Evolutionary conservation across 1,140 invertebrate species (phyloP).

Genomic region (Pantala flavescens): DNA sequence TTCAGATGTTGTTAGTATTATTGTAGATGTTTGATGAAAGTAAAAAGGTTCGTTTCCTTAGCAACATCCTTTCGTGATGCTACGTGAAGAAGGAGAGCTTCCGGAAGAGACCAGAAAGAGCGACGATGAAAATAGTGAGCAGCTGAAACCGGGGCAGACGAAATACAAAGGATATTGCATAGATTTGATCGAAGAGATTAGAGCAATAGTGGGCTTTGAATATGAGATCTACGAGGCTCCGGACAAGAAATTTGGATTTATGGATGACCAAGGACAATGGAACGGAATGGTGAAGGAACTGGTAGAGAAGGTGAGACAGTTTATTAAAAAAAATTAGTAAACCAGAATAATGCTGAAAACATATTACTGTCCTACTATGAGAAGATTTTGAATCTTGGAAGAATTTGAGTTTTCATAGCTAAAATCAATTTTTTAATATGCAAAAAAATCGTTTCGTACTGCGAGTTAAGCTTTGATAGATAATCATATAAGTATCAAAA

Average conservation of each 20-base stretch:
- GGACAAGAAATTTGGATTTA: slow-evolving; percentile 71
- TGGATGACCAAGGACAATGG: slow-evolving; percentile 80
- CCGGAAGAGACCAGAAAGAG: too few species aligned
- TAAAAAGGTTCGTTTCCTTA: slow-evolving; percentile 30
- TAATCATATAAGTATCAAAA: neutral
- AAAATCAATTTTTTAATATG: too few species aligned
- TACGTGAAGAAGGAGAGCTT: slow-evolving; percentile 34
- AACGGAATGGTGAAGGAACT: slow-evolving; percentile 86
- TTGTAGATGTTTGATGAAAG: too few species aligned
- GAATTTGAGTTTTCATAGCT: too few species aligned
- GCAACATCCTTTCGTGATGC: slow-evolving; percentile 82
- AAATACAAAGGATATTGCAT: slow-evolving; percentile 86
- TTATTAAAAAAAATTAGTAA: neutral
- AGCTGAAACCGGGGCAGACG: slow-evolving; percentile 36
- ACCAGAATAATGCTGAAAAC: neutral
- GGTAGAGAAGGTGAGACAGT: slow-evolving; percentile 61
- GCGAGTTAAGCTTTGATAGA: too few species aligned
- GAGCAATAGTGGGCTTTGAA: slow-evolving; percentile 72
- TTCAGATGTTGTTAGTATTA: too few species aligned
- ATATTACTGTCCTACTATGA: too few species aligned
- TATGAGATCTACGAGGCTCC: slow-evolving; percentile 71
- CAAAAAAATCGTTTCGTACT: too few species aligned
- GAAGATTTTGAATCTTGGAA: too few species aligned
- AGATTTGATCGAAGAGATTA: slow-evolving; percentile 78
- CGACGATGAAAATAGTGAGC: slow-evolving; percentile 36